These are phyloP conservation scores for Hypotaenidia okinawae DNA, from an alignment of 2,797 vertebrate genomes.

Conservation along the genomic window DNA sequence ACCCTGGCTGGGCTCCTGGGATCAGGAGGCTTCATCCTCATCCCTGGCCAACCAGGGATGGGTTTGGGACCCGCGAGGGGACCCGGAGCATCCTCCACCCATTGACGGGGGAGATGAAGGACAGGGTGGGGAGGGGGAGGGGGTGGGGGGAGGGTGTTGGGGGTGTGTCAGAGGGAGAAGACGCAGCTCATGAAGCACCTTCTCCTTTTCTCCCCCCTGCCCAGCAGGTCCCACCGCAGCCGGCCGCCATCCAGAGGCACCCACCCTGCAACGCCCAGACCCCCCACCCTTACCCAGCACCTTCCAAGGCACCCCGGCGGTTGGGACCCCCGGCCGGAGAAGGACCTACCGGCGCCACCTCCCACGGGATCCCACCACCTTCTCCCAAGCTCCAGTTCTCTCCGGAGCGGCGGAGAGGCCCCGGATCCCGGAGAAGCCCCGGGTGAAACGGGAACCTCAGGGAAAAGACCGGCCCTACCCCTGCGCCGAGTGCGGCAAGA, in stretches of 20 bases:
- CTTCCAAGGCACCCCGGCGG: accelerated
- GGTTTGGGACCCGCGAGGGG: background rate
- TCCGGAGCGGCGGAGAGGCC: accelerated
- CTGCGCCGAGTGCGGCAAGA: conserved; percentile 68
- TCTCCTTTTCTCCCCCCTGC: background rate
- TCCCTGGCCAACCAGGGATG: background rate
- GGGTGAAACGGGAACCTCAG: conserved; percentile 50
- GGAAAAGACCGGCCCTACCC: conserved; percentile 57
- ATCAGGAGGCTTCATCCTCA: background rate
- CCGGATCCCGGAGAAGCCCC: no score
- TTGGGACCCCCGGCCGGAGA: accelerated
- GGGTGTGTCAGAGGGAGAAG: background rate
- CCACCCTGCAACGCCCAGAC: background rate
- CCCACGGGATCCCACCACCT: background rate
- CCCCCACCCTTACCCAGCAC: background rate
- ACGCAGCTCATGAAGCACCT: background rate
- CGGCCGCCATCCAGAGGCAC: no score
- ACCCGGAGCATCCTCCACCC: background rate
- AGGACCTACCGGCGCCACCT: background rate
- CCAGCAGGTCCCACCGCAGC: no score
- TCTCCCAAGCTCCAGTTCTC: background rate
- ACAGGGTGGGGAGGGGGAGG: no score
- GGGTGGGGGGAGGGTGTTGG: no score
- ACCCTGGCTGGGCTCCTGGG: no score
- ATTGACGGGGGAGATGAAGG: background rate